These are phyloP conservation scores for Notolepis coatsorum DNA, from an alignment of 2,797 vertebrate genomes.

Conservation along the genomic window DNA sequence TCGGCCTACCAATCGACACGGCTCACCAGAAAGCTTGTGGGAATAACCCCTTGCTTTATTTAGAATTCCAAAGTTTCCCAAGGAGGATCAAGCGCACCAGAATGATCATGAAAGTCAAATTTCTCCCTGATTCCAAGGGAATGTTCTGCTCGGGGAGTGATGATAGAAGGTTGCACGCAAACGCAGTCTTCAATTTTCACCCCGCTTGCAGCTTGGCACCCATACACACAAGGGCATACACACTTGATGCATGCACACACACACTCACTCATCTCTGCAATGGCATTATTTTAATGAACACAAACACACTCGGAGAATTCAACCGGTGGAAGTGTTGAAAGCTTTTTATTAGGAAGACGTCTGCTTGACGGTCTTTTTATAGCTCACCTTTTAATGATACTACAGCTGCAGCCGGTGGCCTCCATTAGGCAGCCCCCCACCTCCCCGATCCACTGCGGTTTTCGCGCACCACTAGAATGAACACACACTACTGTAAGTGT, in stretches of 20 bases:
- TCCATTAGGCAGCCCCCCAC: conserved; percentile 56
- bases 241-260: conserved; percentile 20
- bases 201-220: conserved; percentile 2
- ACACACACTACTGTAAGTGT: conserved; percentile 63
- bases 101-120: conserved; percentile 51
- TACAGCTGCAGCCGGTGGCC: conserved; percentile 60
- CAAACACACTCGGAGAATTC: conserved; percentile 15
- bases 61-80: conserved; percentile 58
- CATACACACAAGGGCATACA: conserved; percentile 23
- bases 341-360: conserved; percentile 61
- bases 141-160: conserved; percentile 23
- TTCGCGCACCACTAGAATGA: conserved; percentile 66
- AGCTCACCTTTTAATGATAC: conserved; percentile 53
- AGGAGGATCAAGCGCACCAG: conserved; percentile 51
- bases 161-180: conserved; percentile 18
- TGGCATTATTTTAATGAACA: conserved; percentile 37
- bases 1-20: conserved; percentile 49
- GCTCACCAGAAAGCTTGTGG: conserved; percentile 62
- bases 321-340: conserved; percentile 33
- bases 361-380: conserved; percentile 57
- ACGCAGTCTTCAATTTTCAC: conserved; percentile 28
- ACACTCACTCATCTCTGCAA: conserved; percentile 22
- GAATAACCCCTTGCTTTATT: conserved; percentile 62
- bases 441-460: conserved; percentile 53
- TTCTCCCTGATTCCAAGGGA: conserved; percentile 46